Percentiles rank a stretch among this genome's conserved stretches.
These are phyloP conservation scores for Pristionchus arcanus DNA, from an alignment of 2,888 invertebrate genomes.

Conservation along the genomic window DNA sequence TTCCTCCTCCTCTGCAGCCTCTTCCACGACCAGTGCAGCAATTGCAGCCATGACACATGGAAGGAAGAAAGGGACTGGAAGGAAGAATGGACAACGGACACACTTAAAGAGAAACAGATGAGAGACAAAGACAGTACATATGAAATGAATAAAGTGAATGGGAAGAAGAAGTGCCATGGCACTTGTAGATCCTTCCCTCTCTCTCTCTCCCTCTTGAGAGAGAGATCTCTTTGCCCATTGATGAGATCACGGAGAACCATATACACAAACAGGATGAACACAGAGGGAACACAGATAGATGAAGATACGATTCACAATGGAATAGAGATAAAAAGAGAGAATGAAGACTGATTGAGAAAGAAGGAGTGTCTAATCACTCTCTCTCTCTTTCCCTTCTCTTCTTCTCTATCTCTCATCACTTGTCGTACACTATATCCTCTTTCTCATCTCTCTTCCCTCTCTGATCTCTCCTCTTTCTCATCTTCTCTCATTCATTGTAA, in stretches of 20 bases:
- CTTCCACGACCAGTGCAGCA: neutral
- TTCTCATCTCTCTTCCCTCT: neutral
- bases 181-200: neutral
- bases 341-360: constrained; percentile 4
- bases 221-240: constrained; percentile 44
- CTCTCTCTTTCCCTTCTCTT: constrained; percentile 27
- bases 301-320: neutral
- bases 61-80: constrained; percentile 41
- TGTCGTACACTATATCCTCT: constrained; percentile 29
- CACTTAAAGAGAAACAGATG: constrained; percentile 50
- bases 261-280: constrained; percentile 31
- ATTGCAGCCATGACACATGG: constrained; percentile 26
- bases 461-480: neutral
- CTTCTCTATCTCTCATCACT: constrained; percentile 42
- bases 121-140: constrained; percentile 34
- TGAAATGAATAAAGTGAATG: constrained; percentile 51
- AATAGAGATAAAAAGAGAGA: neutral
- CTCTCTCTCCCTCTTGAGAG: neutral
- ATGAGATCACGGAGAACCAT: neutral
- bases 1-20: neutral
- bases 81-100: neutral
- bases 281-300: neutral
- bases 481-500: constrained; percentile 49
- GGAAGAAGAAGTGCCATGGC: constrained; percentile 12
- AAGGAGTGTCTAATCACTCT: constrained; percentile 16